Base-by-base conservation (phyloP, 2,888 invertebrate species). In the Ormyrus nitidulus region DNA sequence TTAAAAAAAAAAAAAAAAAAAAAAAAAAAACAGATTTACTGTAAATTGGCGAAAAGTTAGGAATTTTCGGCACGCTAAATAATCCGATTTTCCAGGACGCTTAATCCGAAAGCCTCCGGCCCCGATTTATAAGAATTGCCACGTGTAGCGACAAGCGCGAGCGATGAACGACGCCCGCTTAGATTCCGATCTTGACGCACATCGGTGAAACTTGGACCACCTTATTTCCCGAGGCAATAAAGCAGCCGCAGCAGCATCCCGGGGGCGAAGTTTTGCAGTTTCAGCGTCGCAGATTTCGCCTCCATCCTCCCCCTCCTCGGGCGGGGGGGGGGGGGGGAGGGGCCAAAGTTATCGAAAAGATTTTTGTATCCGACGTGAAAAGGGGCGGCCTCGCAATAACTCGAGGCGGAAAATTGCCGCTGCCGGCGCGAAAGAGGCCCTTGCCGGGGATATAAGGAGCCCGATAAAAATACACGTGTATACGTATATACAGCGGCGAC, bases 351-450 rank as follows among this genome's bases (percentile, higher is more conserved):
- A 73, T 54, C 59, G 68, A 69, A 49, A 51, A 79, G 62, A 69
- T 74, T 74, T 73, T 68, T 68, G 79, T 79, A 69, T 69, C 61
- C 73, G 68, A 69, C 73, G 69, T 34, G 34, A 34, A 44, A 49
- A 13, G 34, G 66, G 53, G 19, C 46, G 73, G 59, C 46, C 66
- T n/a, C 58, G 66, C 66, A 72, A 72, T 74, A 73, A 79, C 79
- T 74, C 74, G 79, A 58, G 73, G 64, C 62, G 58, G 69, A 74
- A 79, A 64, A 79, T 77, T 79, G 64, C 78, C n/a, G 34, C 34
- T 34, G 34, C 34, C 59, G 59, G 19, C 74, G 51, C 59, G 34
- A 51, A 49, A 61, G 59, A 61, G 34, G 46, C 61, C 53, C 53
- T 61, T 46, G 58, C 59, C 5, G 19, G 46, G 59, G 71, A 62